phyloP scores from a whole-genome alignment of 2,113 vertebrate genomes.

The Herpailurus yagouaroundi region DNA sequence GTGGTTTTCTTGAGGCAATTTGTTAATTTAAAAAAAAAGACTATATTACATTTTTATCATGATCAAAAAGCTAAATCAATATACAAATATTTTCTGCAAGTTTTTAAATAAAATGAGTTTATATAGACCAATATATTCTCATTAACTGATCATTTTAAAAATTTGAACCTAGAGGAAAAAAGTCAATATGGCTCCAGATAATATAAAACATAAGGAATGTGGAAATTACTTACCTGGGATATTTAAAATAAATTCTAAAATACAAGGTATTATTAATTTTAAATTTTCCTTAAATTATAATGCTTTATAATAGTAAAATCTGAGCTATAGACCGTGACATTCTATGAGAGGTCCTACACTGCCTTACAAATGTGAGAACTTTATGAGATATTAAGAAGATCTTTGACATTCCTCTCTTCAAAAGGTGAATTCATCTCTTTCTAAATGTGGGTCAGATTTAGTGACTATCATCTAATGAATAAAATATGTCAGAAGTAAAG shows the following conservation, averaged over 20 bases:
- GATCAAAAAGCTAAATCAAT: not conserved
- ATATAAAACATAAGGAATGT: not conserved
- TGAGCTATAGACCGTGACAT: not conserved
- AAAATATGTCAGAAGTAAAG: not conserved
- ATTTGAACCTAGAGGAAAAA: not conserved
- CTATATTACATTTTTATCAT: not conserved
- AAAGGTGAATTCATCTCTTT: not conserved
- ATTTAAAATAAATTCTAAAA: not conserved
- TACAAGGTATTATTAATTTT: not conserved
- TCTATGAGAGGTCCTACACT: not conserved
- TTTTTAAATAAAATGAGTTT: slow-evolving; percentile 11
- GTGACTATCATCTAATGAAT: not conserved
- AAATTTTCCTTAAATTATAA: not conserved
- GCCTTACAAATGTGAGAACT: not conserved
- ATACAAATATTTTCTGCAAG: not conserved
- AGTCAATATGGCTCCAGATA: not conserved
- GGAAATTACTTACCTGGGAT: not conserved
- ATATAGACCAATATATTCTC: not conserved
- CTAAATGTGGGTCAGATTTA: not conserved
- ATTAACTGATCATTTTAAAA: not conserved
- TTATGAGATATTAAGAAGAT: not conserved
- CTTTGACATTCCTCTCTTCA: not conserved
- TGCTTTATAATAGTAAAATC: not conserved
- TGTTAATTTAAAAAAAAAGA: not conserved
- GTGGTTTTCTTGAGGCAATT: not conserved